phyloP scores from a whole-genome alignment of 2,113 vertebrate species.

The Tympanuchus pallidicinctus region DNA sequence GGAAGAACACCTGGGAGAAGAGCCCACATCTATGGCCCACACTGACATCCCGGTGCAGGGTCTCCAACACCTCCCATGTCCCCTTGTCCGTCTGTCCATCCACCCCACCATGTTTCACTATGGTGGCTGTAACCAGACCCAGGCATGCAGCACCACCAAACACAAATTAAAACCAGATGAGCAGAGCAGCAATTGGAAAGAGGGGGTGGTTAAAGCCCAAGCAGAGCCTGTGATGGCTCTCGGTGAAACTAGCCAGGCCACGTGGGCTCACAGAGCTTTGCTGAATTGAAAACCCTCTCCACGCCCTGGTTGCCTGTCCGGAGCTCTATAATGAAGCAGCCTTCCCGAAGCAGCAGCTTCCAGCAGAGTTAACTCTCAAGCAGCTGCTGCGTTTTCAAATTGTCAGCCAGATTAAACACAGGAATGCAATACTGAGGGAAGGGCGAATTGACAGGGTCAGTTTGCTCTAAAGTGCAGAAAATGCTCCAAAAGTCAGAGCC shows the following conservation, averaged over 20 bases:
- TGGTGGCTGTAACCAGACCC: conserved; percentile 30
- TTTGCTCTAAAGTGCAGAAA: background rate
- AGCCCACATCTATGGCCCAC: background rate
- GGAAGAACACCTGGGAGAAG: background rate
- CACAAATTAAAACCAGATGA: conserved; percentile 70
- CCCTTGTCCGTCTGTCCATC: fast-evolving
- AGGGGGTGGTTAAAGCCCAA: conserved; percentile 27
- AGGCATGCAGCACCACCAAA: background rate
- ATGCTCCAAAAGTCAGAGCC: background rate
- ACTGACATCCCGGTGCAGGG: background rate
- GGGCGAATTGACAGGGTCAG: background rate
- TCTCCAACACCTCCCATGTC: background rate
- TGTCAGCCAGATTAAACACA: conserved; percentile 21
- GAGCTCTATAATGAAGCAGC: background rate
- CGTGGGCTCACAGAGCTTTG: background rate
- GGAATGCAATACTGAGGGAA: background rate
- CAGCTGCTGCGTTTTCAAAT: background rate
- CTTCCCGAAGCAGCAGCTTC: background rate
- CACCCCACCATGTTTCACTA: background rate
- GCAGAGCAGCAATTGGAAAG: conserved; percentile 28
- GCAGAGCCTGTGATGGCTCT: conserved; percentile 11
- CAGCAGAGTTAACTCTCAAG: conserved; percentile 17
- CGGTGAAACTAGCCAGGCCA: conserved; percentile 38
- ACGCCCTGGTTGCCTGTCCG: background rate
- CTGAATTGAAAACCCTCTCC: background rate